phyloP scores from a whole-genome alignment of 2,797 vertebrate genomes.

The Rhabdophis nuchalis region DNA sequence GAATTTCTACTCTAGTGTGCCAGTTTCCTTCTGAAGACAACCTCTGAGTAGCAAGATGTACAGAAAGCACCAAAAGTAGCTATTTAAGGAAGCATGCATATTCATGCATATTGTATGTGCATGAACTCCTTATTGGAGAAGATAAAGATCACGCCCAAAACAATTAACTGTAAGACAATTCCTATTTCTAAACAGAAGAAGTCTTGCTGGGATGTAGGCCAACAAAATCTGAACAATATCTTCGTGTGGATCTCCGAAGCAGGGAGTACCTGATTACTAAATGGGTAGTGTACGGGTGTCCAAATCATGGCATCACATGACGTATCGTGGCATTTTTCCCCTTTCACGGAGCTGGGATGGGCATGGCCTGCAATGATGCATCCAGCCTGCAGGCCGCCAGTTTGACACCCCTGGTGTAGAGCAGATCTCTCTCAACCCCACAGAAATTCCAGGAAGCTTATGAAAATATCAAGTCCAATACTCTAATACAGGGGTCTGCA shows the following conservation, averaged over 20 bases:
- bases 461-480: not conserved
- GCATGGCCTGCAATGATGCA: no score
- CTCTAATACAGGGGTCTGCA: not conserved
- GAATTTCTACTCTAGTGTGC: not conserved
- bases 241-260: not conserved
- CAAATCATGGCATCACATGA: no score
- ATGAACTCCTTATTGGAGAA: not conserved
- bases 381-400: accelerated
- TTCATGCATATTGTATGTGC: not conserved
- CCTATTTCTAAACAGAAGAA: not conserved
- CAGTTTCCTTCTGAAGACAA: not conserved
- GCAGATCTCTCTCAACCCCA: not conserved
- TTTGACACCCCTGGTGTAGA: not conserved
- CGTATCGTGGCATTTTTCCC: no score
- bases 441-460: not conserved
- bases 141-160: not conserved
- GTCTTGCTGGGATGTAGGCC: not conserved
- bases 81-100: no score
- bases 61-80: not conserved
- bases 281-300: no score
- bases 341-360: no score
- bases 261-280: not conserved
- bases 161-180: not conserved
- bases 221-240: not conserved
- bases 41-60: not conserved